Evolutionary conservation across 2,797 vertebrate species (phyloP).

Genomic region (Trematomus bernacchii): DNA sequence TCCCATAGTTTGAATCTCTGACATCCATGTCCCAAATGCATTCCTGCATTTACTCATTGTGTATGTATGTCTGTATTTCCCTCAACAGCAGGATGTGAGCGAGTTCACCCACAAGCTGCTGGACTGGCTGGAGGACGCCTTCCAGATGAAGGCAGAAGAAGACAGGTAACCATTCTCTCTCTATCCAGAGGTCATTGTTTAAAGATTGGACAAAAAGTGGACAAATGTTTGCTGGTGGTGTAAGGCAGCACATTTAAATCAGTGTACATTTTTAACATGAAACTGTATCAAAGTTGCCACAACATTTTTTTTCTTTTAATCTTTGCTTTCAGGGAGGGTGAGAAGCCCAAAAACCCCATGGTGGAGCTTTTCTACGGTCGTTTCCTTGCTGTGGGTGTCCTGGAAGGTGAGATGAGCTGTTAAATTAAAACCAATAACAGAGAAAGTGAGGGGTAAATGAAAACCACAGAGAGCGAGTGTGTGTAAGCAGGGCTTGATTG

Average conservation of each 20-base stretch:
- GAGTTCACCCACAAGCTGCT: conserved; percentile 99
- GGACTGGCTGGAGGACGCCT: conserved; percentile 99
- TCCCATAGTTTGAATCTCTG: conserved; percentile 30
- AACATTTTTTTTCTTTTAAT: background rate
- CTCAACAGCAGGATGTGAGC: conserved; percentile 96
- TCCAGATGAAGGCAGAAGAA: conserved; percentile 98
- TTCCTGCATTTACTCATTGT: conserved; percentile 17
- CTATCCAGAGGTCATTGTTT: background rate
- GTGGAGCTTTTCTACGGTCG: conserved; percentile 98
- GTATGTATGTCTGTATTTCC: conserved; percentile 27
- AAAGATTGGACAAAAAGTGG: background rate
- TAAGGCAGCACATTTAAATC: background rate
- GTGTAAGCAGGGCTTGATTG: conserved; percentile 42
- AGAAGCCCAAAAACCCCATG: conserved; percentile 99
- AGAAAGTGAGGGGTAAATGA: conserved; percentile 20
- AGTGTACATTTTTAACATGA: background rate
- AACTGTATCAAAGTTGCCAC: background rate
- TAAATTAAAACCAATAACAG: conserved; percentile 42
- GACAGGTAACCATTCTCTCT: conserved; percentile 87
- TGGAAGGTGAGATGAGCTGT: conserved; percentile 90
- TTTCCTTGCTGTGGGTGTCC: conserved; percentile 95
- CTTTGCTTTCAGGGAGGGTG: conserved; percentile 89
- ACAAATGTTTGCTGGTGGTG: background rate
- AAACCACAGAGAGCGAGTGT: conserved; percentile 39
- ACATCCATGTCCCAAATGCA: conserved; percentile 1